Percentiles rank a stretch among this genome's conserved stretches.
Evolutionary conservation across 2,113 vertebrate genomes (phyloP).

Genomic region (Misgurnus mizolepis): DNA sequence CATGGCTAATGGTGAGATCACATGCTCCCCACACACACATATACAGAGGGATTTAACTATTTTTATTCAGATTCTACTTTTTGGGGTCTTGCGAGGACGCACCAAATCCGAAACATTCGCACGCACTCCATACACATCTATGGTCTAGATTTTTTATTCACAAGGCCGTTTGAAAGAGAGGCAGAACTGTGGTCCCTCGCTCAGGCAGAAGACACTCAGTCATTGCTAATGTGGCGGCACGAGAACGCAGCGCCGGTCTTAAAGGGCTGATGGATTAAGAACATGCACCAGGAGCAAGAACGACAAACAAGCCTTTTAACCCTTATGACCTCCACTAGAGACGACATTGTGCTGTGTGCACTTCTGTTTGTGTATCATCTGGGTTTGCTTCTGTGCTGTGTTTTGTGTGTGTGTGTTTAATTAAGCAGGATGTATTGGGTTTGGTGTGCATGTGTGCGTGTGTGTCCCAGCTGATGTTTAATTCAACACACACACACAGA

Average conservation of each 20-base stretch:
- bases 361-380: slow-evolving; percentile 1
- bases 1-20: slow-evolving; percentile 81
- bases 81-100: too few species aligned
- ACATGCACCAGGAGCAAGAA: slow-evolving; percentile 11
- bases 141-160: neutral
- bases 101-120: neutral
- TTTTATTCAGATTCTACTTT: too few species aligned
- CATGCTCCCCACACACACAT: neutral
- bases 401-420: neutral
- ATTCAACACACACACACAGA: neutral
- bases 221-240: slow-evolving; percentile 30
- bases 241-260: neutral
- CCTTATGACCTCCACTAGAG: slow-evolving; percentile 30
- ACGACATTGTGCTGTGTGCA: neutral
- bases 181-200: slow-evolving; percentile 11
- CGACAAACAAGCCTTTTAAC: slow-evolving; percentile 47
- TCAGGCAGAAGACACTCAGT: slow-evolving; percentile 34
- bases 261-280: slow-evolving; percentile 45
- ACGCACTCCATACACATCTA: neutral
- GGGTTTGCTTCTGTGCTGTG: slow-evolving; percentile 15
- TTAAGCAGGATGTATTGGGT: slow-evolving; percentile 12
- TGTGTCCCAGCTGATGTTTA: slow-evolving; percentile 32
- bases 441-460: slow-evolving; percentile 11
- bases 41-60: too few species aligned
- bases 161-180: slow-evolving; percentile 1